Evolutionary conservation across 2,888 invertebrate genomes (phyloP).

Genomic region (Tipula vernalis): DNA sequence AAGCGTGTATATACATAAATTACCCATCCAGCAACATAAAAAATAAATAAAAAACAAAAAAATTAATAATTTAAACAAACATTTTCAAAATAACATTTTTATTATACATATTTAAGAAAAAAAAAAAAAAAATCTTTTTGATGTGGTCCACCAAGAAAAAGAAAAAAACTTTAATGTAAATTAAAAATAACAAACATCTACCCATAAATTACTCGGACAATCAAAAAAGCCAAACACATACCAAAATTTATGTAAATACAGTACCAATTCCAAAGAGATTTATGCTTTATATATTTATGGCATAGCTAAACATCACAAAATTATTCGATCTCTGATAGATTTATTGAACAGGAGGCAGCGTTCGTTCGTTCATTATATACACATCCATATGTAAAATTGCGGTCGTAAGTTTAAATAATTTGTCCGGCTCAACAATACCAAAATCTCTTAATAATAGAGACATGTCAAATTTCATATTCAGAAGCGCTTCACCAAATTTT

Average conservation of each 20-base stretch:
- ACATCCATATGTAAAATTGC: neutral
- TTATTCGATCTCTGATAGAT: neutral
- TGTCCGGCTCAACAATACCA: neutral
- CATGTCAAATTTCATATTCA: neutral
- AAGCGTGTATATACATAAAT: neutral
- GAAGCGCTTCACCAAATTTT: neutral
- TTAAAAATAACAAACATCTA: neutral
- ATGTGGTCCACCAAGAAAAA: neutral
- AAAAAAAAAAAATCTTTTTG: neutral
- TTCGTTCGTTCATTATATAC: neutral
- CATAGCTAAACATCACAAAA: neutral
- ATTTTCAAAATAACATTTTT: neutral
- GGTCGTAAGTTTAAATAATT: neutral
- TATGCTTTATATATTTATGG: neutral
- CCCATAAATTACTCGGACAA: neutral
- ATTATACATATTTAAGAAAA: constrained; percentile 4
- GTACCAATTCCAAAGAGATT: neutral
- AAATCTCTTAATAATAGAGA: neutral
- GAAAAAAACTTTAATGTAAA: neutral
- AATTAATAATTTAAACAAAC: constrained; percentile 4
- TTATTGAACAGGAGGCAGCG: neutral
- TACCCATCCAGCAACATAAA: neutral
- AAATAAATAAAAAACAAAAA: neutral
- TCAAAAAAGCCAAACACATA: neutral
- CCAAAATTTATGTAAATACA: neutral